Percentiles rank a stretch among this genome's conserved stretches.
Evolutionary conservation across 2,797 vertebrate genomes (phyloP).

Genomic region (Gephyroberyx darwinii): DNA sequence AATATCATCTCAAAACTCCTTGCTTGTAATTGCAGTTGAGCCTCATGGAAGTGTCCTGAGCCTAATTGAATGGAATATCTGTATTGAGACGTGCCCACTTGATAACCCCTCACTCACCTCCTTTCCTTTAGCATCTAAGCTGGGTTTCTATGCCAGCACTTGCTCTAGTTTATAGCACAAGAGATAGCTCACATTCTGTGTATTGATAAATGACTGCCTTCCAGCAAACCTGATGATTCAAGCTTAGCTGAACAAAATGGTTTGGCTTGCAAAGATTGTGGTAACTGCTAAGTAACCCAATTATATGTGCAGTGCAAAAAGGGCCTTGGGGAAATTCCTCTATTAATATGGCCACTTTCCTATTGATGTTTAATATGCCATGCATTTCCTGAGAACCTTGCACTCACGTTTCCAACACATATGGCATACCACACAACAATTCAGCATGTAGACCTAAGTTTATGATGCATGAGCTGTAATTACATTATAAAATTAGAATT

Average conservation of each 20-base stretch:
- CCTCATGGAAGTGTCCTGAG: no score
- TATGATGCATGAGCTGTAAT: slow-evolving; percentile 45
- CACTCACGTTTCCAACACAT: slow-evolving; percentile 26
- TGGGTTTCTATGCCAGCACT: slow-evolving; percentile 4
- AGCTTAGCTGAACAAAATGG: slow-evolving; percentile 61
- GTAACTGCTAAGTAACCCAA: slow-evolving; percentile 67
- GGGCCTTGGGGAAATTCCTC: slow-evolving; percentile 57
- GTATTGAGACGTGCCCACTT: no score
- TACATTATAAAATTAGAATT: slow-evolving; percentile 21
- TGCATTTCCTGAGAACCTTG: slow-evolving; percentile 35
- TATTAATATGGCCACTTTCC: slow-evolving; percentile 56
- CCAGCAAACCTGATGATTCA: slow-evolving; percentile 64
- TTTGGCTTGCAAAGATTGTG: slow-evolving; percentile 54
- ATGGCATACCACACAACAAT: slow-evolving; percentile 16
- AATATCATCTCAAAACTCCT: no score
- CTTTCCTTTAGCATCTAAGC: neutral
- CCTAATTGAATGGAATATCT: no score
- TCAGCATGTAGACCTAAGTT: slow-evolving; percentile 30
- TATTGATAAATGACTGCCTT: slow-evolving; percentile 57
- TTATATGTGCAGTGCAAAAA: slow-evolving; percentile 52
- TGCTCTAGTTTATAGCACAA: neutral
- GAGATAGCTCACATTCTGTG: slow-evolving; percentile 27
- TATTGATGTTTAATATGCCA: slow-evolving; percentile 48
- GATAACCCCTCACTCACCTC: neutral
- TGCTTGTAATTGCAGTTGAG: no score